These are phyloP conservation scores for Sminthurides bifidus DNA, from an alignment of 1,140 invertebrate species.

Conservation along the genomic window DNA sequence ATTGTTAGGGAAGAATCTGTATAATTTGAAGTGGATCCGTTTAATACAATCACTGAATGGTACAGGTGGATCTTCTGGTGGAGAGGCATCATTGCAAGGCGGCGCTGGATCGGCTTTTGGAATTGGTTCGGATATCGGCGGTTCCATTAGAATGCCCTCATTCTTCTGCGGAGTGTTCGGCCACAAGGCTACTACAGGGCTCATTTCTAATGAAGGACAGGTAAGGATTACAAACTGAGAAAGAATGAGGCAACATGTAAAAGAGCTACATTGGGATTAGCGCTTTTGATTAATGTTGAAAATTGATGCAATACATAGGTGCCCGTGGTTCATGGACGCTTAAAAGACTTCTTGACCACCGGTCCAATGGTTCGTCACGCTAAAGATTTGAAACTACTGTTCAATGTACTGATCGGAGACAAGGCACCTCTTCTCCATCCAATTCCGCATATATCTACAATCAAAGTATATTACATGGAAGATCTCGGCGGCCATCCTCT, in stretches of 20 bases:
- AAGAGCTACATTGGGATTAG: no score
- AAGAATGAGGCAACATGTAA: no score
- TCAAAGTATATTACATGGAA: conserved; percentile 69
- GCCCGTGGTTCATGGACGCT: conserved; percentile 20
- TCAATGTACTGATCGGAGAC: conserved; percentile 56
- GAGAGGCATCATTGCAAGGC: conserved; percentile 39
- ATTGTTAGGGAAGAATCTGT: no score
- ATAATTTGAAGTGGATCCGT: no score
- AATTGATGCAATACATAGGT: conserved; percentile 18
- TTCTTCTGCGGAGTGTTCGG: conserved; percentile 94
- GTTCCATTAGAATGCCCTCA: conserved; percentile 86
- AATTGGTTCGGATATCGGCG: conserved; percentile 89
- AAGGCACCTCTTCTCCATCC: conserved; percentile 47
- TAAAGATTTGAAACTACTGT: conserved; percentile 63
- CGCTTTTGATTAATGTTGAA: no score
- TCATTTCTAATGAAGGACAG: conserved; percentile 31
- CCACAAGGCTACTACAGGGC: conserved; percentile 73
- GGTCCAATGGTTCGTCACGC: conserved; percentile 86
- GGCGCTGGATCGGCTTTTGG: conserved; percentile 72
- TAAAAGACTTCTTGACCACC: conserved; percentile 44
- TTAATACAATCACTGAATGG: no score
- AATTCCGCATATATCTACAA: conserved; percentile 41
- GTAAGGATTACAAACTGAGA: conserved; percentile 16
- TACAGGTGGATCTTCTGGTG: conserved; percentile 29
- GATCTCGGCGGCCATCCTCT: conserved; percentile 61